Conservation (phyloP, 2,797 vertebrate species). For the Picus viridis region DNA sequence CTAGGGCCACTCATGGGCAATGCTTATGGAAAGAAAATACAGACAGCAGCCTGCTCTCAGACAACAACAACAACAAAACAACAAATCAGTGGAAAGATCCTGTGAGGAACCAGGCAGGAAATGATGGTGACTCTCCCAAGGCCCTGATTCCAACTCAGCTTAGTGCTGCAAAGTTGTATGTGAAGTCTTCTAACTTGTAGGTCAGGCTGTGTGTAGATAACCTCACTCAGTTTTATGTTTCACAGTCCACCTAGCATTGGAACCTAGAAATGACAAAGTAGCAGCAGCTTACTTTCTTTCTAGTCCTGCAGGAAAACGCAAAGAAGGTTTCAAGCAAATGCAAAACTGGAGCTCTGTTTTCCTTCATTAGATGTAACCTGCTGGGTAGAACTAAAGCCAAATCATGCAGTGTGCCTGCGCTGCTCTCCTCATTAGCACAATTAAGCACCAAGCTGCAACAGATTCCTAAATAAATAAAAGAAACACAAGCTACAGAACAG, state of each 20-base stretch:
- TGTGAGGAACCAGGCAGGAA: neutral
- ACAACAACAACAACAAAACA: neutral
- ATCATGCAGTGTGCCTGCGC: neutral
- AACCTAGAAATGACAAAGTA: neutral
- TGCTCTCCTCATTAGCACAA: neutral
- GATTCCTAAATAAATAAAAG: neutral
- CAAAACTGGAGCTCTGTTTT: neutral
- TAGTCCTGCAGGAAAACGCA: neutral
- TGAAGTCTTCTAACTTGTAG: neutral
- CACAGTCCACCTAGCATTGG: neutral
- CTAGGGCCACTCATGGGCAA: neutral
- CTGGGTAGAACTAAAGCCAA: neutral
- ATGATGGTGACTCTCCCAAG: accelerated
- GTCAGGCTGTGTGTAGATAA: neutral
- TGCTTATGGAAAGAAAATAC: neutral
- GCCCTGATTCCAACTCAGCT: neutral
- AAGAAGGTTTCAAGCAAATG: neutral
- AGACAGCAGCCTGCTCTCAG: neutral
- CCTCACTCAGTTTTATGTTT: neutral
- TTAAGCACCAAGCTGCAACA: neutral
- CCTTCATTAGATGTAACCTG: neutral
- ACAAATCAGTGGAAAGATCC: neutral
- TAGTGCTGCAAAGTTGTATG: accelerated
- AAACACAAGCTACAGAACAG: neutral
- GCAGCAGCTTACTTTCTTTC: neutral